Evolutionary conservation across 1,140 invertebrate species (phyloP).

Genomic region (Stenopsyche tienmushanensis): DNA sequence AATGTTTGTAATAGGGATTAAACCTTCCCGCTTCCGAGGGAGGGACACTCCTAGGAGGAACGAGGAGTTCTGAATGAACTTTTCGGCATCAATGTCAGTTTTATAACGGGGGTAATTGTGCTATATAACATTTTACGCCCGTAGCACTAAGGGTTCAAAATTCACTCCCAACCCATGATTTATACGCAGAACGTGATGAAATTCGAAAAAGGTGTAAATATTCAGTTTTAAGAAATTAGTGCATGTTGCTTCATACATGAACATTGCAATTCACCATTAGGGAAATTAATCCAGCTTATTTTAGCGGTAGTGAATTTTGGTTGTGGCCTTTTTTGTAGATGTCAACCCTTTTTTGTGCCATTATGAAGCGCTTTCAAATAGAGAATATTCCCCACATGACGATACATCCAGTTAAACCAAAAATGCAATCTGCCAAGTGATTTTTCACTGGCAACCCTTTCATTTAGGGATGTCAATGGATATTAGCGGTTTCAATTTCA

Average conservation of each 20-base stretch:
- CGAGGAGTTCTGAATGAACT: neutral
- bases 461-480: conserved; percentile 24
- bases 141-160: neutral
- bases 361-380: neutral
- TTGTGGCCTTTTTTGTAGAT: neutral
- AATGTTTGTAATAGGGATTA: conserved; percentile 41
- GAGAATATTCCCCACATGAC: neutral
- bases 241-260: no score
- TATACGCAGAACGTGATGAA: neutral
- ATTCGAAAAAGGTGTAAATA: no score
- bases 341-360: conserved; percentile 17
- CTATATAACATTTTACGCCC: neutral
- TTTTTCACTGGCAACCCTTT: conserved; percentile 26
- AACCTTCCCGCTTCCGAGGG: conserved; percentile 5
- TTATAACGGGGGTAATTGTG: conserved; percentile 6
- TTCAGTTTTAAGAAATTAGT: no score
- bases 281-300: neutral
- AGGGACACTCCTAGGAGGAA: neutral
- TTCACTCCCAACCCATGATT: neutral
- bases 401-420: conserved; percentile 8
- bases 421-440: conserved; percentile 26
- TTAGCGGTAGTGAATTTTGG: neutral
- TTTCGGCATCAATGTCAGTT: conserved; percentile 17
- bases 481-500: conserved; percentile 39
- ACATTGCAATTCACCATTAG: no score